These are phyloP conservation scores for Zosterops japonicus DNA, from an alignment of 2,113 vertebrate species.

Conservation along the genomic window DNA sequence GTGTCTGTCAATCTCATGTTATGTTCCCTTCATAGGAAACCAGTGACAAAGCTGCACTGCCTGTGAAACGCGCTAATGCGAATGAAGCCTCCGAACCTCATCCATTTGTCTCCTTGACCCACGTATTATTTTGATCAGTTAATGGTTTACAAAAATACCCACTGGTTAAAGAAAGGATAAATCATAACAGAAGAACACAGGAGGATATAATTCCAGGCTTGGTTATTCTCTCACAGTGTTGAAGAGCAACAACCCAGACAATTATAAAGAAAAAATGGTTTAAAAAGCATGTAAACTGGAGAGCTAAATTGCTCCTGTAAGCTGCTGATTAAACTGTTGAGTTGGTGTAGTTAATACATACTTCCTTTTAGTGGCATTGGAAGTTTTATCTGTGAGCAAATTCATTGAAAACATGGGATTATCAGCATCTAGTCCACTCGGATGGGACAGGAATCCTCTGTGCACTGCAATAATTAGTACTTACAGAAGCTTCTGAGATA, in stretches of 20 bases:
- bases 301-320: neutral
- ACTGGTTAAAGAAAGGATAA: neutral
- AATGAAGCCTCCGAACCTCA: neutral
- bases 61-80: neutral
- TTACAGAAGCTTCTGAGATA: neutral
- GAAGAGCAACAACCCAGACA: neutral
- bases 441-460: neutral
- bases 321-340: neutral
- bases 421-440: neutral
- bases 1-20: neutral
- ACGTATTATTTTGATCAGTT: neutral
- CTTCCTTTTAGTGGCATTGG: neutral
- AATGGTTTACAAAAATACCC: neutral
- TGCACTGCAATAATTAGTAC: neutral
- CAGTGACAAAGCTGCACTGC: neutral
- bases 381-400: neutral
- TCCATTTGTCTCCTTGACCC: neutral
- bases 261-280: neutral
- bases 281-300: neutral
- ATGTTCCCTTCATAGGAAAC: neutral
- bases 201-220: neutral
- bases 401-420: neutral
- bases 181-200: neutral
- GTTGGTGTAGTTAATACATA: neutral
- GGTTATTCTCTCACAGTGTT: neutral